These are phyloP conservation scores for Pristionchus maxplancki DNA, from an alignment of 2,888 invertebrate genomes.

Conservation along the genomic window DNA sequence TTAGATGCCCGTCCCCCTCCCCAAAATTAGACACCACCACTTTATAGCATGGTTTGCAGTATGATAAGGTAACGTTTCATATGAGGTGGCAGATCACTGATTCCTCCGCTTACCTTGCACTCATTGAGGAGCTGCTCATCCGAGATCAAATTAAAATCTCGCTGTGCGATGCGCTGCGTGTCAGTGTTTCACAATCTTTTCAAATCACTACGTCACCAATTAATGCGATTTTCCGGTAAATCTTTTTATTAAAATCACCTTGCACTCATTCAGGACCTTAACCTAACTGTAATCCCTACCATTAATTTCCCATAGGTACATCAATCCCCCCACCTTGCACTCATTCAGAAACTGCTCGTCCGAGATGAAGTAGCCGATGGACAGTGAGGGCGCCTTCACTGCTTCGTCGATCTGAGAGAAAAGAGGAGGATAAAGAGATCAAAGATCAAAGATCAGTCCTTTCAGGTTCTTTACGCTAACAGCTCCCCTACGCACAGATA, in stretches of 20 bases:
- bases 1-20: too few relatives aligned
- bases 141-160: neutral
- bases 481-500: too few relatives aligned
- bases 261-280: neutral
- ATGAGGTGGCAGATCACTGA: too few relatives aligned
- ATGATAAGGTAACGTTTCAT: too few relatives aligned
- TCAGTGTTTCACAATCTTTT: too few relatives aligned
- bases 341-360: constrained; percentile 53
- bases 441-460: neutral
- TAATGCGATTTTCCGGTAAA: too few relatives aligned
- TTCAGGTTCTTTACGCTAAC: too few relatives aligned
- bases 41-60: too few relatives aligned
- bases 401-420: constrained; percentile 25
- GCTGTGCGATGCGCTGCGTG: too few relatives aligned
- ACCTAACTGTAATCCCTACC: neutral
- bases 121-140: neutral
- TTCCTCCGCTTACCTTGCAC: neutral
- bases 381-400: constrained; percentile 37
- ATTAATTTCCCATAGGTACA: neutral
- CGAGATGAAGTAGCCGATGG: constrained; percentile 61
- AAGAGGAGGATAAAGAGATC: neutral
- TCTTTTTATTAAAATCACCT: neutral
- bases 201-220: too few relatives aligned
- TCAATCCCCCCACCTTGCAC: constrained; percentile 45
- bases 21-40: too few relatives aligned